phyloP scores from a whole-genome alignment of 2,113 vertebrate genomes.

The Scartelaos histophorus region DNA sequence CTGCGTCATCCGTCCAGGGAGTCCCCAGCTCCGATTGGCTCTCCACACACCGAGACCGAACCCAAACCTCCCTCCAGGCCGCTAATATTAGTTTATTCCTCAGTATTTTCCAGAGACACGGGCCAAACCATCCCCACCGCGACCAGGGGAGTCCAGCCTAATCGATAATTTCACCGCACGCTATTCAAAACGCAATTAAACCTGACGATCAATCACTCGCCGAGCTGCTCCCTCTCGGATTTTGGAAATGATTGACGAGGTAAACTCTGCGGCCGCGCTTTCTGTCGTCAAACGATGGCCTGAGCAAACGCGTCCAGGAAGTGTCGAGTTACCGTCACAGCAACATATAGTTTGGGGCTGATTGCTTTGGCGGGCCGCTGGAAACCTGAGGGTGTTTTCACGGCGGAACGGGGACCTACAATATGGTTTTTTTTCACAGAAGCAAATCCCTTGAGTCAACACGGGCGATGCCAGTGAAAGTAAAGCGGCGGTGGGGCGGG shows the following conservation, averaged over 20 bases:
- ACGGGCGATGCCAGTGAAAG: conserved; percentile 4
- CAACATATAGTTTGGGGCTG: conserved; percentile 2
- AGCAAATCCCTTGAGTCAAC: not conserved
- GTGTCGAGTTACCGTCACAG: conserved; percentile 2
- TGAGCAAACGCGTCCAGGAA: not conserved
- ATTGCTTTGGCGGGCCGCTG: conserved; percentile 5
- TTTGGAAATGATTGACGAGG: not conserved
- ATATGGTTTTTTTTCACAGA: not conserved
- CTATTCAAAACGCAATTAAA: conserved; percentile 16
- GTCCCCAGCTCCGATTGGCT: conserved; percentile 43
- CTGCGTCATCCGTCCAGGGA: conserved; percentile 37
- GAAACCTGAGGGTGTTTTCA: conserved; percentile 2
- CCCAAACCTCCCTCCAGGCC: not conserved
- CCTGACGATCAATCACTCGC: conserved; percentile 6
- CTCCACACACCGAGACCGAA: conserved; percentile 11
- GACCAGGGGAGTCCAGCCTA: conserved; percentile 1
- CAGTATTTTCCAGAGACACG: conserved; percentile 6
- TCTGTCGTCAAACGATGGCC: not conserved
- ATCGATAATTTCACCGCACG: conserved; percentile 27
- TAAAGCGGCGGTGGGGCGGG: not conserved
- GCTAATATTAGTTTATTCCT: conserved; percentile 29
- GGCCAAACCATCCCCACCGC: conserved; percentile 20
- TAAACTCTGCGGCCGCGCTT: conserved; percentile 8
- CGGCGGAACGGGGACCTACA: not conserved
- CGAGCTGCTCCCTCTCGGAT: conserved; percentile 1